Base-by-base conservation (phyloP, 2,888 invertebrate species). In the Hydrotaea diabolus region DNA sequence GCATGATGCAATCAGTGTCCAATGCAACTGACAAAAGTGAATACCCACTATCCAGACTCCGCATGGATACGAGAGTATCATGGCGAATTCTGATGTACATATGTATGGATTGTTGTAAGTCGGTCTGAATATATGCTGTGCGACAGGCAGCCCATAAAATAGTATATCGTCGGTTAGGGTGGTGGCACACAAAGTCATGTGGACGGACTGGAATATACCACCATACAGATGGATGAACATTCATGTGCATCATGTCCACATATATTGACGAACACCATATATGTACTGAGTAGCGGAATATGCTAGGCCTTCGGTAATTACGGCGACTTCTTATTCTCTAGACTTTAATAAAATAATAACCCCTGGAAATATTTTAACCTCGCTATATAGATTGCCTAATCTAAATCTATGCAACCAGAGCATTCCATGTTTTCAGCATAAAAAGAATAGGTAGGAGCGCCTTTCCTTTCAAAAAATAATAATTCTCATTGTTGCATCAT, bases 1-100 rank as follows among this genome's bases (percentile, higher is more conserved):
- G 23, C 23, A 23, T 59, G 59, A 59, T 59, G 59, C 59, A 59
- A 59, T 59, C 59, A 26, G 13, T 26, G 23, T 23, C 26, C 59
- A 59, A 26, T 26, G 23, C 26, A 23, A 23, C 59, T 26, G 59
- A 59, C 26, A 23, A 59, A 23, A 59, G 59, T 59, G 59, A 26
- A 59, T 59, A 49, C 13, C n/a, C 49, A 49, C 49, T 49, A 39
- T 39, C 39, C 49, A 49, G 49, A 3, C 43, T 43, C 43, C 15
- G n/a, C 2, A 13, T 43, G 43, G 43, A 2, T 43, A 2, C 49
- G 49, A 55, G 55, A 21, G 23, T 55, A 55, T 55, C 21, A 55
- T 21, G 21, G 55, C 55, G 5, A 55, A 55, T 21, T 55, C 55
- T n/a, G n/a, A n/a, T n/a, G n/a, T n/a, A 1, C 49, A n/a, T 49